phyloP scores from a whole-genome alignment of 2,888 invertebrate species.

The Spodoptera littoralis region DNA sequence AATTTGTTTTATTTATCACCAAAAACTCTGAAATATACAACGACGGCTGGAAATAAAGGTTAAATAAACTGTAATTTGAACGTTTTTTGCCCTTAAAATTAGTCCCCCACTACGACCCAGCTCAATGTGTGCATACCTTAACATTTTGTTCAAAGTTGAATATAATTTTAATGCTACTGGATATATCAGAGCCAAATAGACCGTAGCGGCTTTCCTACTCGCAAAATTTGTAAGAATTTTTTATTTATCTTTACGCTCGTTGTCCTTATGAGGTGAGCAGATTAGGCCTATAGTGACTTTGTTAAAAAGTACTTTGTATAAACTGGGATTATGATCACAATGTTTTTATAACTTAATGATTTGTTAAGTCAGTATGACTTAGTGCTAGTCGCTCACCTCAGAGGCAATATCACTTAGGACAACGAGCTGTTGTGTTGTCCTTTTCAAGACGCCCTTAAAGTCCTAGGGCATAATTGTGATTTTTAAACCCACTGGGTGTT shows the following conservation, averaged over 20 bases:
- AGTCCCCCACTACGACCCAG: slow-evolving; percentile 6
- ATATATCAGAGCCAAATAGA: slow-evolving; percentile 40
- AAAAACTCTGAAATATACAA: too few species aligned
- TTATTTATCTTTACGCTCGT: slow-evolving; percentile 34
- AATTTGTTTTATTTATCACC: too few species aligned
- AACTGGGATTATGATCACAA: slow-evolving; percentile 12
- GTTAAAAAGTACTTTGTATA: background rate
- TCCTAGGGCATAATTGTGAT: slow-evolving; percentile 31
- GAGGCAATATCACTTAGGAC: slow-evolving; percentile 8
- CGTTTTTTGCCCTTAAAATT: background rate
- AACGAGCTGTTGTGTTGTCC: slow-evolving; percentile 29
- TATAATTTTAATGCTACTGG: slow-evolving; percentile 48
- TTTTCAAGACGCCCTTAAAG: slow-evolving; percentile 4
- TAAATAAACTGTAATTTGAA: background rate
- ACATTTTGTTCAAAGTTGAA: slow-evolving; percentile 32
- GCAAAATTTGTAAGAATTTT: slow-evolving; percentile 45
- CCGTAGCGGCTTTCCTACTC: slow-evolving; percentile 46
- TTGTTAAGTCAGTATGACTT: background rate
- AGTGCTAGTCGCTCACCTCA: slow-evolving; percentile 26
- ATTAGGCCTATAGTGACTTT: slow-evolving; percentile 2
- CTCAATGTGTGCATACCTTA: slow-evolving; percentile 15
- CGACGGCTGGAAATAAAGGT: too few species aligned
- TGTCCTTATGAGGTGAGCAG: slow-evolving; percentile 33
- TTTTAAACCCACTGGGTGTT: slow-evolving; percentile 10
- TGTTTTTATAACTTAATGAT: slow-evolving; percentile 1